Conservation (phyloP, 2,888 invertebrate genomes). For the Nymphalis polychloros region DNA sequence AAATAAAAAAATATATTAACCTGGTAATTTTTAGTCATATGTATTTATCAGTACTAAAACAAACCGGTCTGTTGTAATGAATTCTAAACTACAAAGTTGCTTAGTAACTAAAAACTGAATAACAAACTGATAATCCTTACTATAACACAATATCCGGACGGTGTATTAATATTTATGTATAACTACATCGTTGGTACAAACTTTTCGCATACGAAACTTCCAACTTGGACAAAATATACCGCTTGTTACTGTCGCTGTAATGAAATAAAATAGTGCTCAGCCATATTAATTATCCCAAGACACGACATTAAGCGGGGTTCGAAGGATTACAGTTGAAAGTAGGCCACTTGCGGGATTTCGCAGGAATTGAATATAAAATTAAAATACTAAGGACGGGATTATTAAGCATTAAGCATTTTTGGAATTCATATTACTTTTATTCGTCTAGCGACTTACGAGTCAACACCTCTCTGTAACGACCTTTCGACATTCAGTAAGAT, state of each 20-base stretch:
- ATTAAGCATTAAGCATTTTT: conserved; percentile 11
- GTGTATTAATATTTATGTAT: conserved; percentile 40
- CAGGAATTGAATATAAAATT: conserved; percentile 46
- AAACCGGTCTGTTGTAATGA: no score
- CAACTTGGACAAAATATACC: conserved; percentile 61
- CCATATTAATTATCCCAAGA: conserved; percentile 75
- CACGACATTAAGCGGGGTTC: conserved; percentile 66
- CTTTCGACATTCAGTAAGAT: no score
- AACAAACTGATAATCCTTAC: neutral
- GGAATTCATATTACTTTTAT: conserved; percentile 2
- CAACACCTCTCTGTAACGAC: no score
- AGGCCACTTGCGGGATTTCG: conserved; percentile 41
- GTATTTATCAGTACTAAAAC: no score
- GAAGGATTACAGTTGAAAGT: conserved; percentile 43
- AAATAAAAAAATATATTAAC: no score
- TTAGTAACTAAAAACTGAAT: no score
- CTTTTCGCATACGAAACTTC: conserved; percentile 56
- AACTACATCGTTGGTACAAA: conserved; percentile 43
- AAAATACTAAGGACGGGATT: conserved; percentile 19
- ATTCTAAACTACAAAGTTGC: no score
- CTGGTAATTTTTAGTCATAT: no score
- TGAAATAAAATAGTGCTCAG: conserved; percentile 75
- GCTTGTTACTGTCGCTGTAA: conserved; percentile 64
- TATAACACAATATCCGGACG: conserved; percentile 10
- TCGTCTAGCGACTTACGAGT: neutral